Base-by-base conservation (phyloP, 2,888 invertebrate genomes). In the Microctonus brassicae region DNA sequence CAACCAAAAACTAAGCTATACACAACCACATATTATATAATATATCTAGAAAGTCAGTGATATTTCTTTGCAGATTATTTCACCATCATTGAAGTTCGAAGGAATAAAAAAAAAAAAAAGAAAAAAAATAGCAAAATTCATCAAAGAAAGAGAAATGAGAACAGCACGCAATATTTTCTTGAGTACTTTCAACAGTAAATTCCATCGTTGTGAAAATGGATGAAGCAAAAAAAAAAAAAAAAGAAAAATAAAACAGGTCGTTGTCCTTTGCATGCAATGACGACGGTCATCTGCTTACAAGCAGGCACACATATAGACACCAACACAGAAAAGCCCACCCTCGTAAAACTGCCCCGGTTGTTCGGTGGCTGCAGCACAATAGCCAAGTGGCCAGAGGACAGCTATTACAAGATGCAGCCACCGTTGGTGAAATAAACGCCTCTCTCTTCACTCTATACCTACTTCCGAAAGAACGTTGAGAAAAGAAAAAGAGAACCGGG, bases 331-430 rank as follows among this genome's bases (percentile, higher is more conserved):
- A n/a, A n/a, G n/a, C n/a, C 47, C 63, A 63, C 57, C 55, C 69
- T 70, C 63, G 57, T 70, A 70, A 70, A 70, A 53, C 64, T 64
- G 33, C 39, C 20, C 24, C 13, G 47, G 29, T 39, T 63, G 26
- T 63, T 17, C 17, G n/a, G 63, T 62, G 36, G 65, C 24, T 36
- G 60, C 11, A 42, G 61, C 17, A 78, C 76, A 77, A 78, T 78
- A 75, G 70, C 52, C 60, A 39, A 69, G 58, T 47, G 64, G 65
- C 68, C 69, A 64, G 64, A 70, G 60, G 61, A 66, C 60, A 66
- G 66, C 61, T 66, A 67, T 66, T 66, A 71, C 71, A 71, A 66
- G 71, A 66, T 61, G 66, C 66, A 61, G 66, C 66, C 71, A 71
- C 61, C 55, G 71, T 66, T 67, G 61, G 66, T 71, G 71, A 62